Base-by-base conservation (phyloP, 2,797 vertebrate genomes). In the Sebastes vulpes region DNA sequence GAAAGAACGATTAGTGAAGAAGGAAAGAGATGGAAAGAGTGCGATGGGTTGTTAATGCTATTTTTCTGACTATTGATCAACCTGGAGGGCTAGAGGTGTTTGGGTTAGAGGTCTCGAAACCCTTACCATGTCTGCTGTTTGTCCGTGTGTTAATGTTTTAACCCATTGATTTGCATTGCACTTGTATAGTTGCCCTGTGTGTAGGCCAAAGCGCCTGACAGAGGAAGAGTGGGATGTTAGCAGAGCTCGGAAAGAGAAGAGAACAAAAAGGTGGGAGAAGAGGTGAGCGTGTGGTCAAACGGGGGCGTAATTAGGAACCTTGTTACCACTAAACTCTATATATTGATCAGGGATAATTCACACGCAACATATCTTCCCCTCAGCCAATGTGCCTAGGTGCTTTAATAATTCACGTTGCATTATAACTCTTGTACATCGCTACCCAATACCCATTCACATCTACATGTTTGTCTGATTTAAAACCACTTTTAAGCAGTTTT, bases 61-160 rank as follows among this genome's bases (percentile, higher is more conserved):
- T 92, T 90, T 92, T 92, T 78, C 76, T 82, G 72, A 75, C 69
- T 94, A 95, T 95, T 92, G 94, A 95, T 94, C 90, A 90, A 85
- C 73, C 89, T 87, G 86, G 68, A 88, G 89, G 89, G 87, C 70
- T 67, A 48, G 81, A 86, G 84, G 82, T 89, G 82, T 83, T 84
- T 70, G 75, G 93, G 93, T 93, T 86, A 93, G 81, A 93, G 91
- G 89, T 94, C 84, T 59, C 21, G 56, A 50, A 82, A 84, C 66
- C 67, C 69, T 81, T 85, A 82, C 91, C 90, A 90, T 88, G 76
- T 89, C 88, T 89, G 75, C 80, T 83, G 69, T 77, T 58, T 54
- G 71, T 86, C 79, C 77, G 66, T 66, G 87, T 89, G 85, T 89
- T 89, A 83, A 84, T 85, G 81, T 78, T 90, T 79, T 68, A 86